These are phyloP conservation scores for Gobionotothen gibberifrons DNA, from an alignment of 2,797 vertebrate species.

Conservation along the genomic window DNA sequence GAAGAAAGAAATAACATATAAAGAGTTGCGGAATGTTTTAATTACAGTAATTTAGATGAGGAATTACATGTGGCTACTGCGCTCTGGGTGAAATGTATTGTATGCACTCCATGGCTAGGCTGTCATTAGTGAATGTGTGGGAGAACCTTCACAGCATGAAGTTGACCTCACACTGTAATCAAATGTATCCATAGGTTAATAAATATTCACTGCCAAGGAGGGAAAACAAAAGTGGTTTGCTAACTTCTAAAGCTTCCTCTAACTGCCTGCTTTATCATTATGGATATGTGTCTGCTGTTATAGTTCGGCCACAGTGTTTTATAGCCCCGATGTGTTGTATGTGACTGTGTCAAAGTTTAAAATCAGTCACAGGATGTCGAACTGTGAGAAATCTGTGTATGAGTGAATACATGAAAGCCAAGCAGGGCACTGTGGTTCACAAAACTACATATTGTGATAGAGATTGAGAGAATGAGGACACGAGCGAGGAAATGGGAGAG, in stretches of 20 bases:
- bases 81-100: conserved; percentile 72
- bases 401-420: conserved; percentile 61
- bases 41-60: conserved; percentile 81
- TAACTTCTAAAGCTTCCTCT: conserved; percentile 45
- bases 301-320: conserved; percentile 53
- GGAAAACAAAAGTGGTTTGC: conserved; percentile 65
- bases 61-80: conserved; percentile 77
- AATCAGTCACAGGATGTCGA: conserved; percentile 61
- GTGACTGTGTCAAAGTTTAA: conserved; percentile 65
- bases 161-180: conserved; percentile 76
- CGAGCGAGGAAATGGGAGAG: conserved; percentile 61
- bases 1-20: conserved; percentile 64
- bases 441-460: conserved; percentile 69
- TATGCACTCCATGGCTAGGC: conserved; percentile 63
- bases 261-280: conserved; percentile 70
- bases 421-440: conserved; percentile 59
- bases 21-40: conserved; percentile 80
- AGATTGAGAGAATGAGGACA: conserved; percentile 75
- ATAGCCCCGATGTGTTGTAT: conserved; percentile 44
- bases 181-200: conserved; percentile 76
- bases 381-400: conserved; percentile 67
- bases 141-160: conserved; percentile 59
- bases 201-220: conserved; percentile 69
- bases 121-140: conserved; percentile 79
- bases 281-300: conserved; percentile 63